Percentiles rank a stretch among this genome's conserved stretches.
These are phyloP conservation scores for Adela reaumurella DNA, from an alignment of 2,888 invertebrate genomes.

Conservation along the genomic window DNA sequence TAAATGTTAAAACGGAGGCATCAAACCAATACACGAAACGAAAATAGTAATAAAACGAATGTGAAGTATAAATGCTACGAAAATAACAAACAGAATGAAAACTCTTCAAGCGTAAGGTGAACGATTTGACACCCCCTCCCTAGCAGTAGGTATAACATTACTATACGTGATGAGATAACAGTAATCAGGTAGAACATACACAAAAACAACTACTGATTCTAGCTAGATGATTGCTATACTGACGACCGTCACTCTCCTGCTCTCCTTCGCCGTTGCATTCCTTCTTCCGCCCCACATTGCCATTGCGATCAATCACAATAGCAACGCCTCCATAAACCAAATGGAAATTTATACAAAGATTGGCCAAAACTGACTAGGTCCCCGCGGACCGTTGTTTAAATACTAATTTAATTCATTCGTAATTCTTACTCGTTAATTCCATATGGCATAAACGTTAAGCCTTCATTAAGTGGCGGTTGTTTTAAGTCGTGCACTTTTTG, in stretches of 20 bases:
- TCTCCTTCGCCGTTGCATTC: slow-evolving; percentile 46
- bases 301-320: too few relatives aligned
- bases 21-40: slow-evolving; percentile 52
- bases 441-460: slow-evolving; percentile 54
- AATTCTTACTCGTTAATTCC: slow-evolving; percentile 56
- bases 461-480: slow-evolving; percentile 53
- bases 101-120: slow-evolving; percentile 34
- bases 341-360: slow-evolving; percentile 27
- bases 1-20: slow-evolving; percentile 40
- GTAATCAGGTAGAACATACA: slow-evolving; percentile 44
- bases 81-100: slow-evolving; percentile 37
- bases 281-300: too few relatives aligned
- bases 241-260: slow-evolving; percentile 48
- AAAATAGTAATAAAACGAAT: slow-evolving; percentile 48
- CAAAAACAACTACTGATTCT: slow-evolving; percentile 35
- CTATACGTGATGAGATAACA: background rate
- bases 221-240: slow-evolving; percentile 58
- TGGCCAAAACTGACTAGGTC: slow-evolving; percentile 57
- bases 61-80: slow-evolving; percentile 46
- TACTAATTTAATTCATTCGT: slow-evolving; percentile 57
- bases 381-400: slow-evolving; percentile 41
- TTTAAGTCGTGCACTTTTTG: slow-evolving; percentile 54
- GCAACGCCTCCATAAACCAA: background rate
- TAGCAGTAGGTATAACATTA: slow-evolving; percentile 26
- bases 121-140: slow-evolving; percentile 55